These are phyloP conservation scores for Hetaerina titia DNA, from an alignment of 2,888 invertebrate genomes.

Conservation along the genomic window DNA sequence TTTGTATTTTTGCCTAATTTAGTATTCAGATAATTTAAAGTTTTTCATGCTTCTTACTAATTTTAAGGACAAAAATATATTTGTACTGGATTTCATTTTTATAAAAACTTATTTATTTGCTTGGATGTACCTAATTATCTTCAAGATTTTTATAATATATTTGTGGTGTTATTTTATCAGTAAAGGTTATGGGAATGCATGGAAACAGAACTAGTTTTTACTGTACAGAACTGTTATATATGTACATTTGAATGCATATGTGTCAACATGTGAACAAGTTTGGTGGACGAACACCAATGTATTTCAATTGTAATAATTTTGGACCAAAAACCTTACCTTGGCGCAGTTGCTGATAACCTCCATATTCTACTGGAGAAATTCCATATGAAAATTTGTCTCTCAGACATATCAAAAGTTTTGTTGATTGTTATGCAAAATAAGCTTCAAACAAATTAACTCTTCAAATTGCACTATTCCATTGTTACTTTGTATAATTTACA, in stretches of 20 bases:
- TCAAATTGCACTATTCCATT: background rate
- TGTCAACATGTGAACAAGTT: background rate
- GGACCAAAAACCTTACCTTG: background rate
- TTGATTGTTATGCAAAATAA: background rate
- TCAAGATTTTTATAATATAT: background rate
- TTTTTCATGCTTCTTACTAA: background rate
- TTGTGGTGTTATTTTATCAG: background rate
- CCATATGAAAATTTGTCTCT: background rate
- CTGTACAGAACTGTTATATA: background rate
- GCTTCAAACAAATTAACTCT: background rate
- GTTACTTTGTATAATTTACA: background rate
- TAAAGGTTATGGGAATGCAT: background rate
- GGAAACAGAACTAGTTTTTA: background rate
- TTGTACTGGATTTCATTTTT: slow-evolving; percentile 43
- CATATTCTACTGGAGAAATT: background rate
- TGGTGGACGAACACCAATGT: background rate
- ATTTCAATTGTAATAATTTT: background rate
- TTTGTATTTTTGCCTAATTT: background rate
- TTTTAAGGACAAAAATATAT: slow-evolving; percentile 31
- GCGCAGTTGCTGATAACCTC: background rate
- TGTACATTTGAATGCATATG: background rate
- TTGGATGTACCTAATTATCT: background rate
- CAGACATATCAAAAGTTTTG: background rate
- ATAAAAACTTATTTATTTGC: background rate
- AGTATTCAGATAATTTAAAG: background rate